Evolutionary conservation across 2,888 invertebrate genomes (phyloP), one percentile per base, ranked within the genome.

Genomic region (Tinea trinotella): DNA sequence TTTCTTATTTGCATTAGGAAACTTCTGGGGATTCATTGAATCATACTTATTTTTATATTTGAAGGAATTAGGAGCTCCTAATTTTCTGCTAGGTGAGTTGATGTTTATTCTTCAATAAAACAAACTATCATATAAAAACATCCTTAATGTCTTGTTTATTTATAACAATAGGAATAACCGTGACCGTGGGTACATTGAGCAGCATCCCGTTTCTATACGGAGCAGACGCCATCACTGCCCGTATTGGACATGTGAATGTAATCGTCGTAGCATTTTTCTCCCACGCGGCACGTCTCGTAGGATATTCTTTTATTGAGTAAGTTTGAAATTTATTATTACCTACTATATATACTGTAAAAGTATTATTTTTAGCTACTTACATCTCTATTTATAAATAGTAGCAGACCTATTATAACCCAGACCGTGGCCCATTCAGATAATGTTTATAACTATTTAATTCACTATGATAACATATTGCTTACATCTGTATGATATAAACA

Each of bases 21-120:
- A 94, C 66, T 90, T 94, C 70, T 95, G 94, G 92, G 96, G 96
- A 22, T 95, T 95, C 74, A 93, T 96, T 55, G 96, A 96, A 74
- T 94, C 93, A 53, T 96, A 94, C 71, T 81, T 96, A 24, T 96
- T 95, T 73, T 88, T 95, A 67, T 96, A 94, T 73, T 86, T 96
- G 59, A 92, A 92, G 74, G 94, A 95, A 73, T 84, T 95, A 58
- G 92, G 94, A 13, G 94, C 94, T 52, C 93, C 94, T 0, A 94
- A 93, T 74, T 93, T 93, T 71, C 81, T 95, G 57, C 77, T 95
- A 53, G 95, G 94, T 91, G 76, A 84, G 87, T 66, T n/a, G n/a
- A n/a, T n/a, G n/a, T n/a, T n/a, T n/a, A n/a, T n/a, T n/a, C n/a
- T 40, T 9, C 7, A 30, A 12, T 44, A 5, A 44, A 30, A 7